Base-by-base conservation (phyloP, 2,888 invertebrate species). In the Eueremaeus valkanovi region DNA sequence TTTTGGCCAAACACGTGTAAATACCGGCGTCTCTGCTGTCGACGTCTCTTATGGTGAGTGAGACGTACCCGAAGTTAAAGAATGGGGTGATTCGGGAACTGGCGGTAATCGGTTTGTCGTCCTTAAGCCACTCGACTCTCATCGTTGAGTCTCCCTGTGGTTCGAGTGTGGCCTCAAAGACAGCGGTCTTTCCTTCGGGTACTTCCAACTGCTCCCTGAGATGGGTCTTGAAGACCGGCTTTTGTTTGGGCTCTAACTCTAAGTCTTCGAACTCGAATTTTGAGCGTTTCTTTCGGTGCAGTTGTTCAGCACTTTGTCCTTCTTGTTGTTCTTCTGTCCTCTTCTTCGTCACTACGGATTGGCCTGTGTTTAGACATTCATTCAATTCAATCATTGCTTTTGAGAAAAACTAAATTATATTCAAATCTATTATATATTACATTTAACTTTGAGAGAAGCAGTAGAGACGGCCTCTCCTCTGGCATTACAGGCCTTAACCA, bases 51-150 rank as follows among this genome's bases (percentile, higher is more conserved):
- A 98, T 93, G 21, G 95, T 93, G 77, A 99, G 85, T 11, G 96
- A 93, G 73, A 97, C 95, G 83, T 95, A 95, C 79, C 94, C 94
- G 83, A 95, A 95, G 84, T 95, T 95, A 84, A 93, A 94, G 87
- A 93, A 93, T 73, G 92, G 91, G 72, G 94, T 93, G 78, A 92
- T 94, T 84, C 95, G 89, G 58, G 95, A 94, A 85, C 87, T 87
- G 87, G 95, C 94, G 86, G 94, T 95, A 82, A 99, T 92, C 33
- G 95, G 90, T 84, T 90, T 89, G 80, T 95, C 96, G 88, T 88
- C 84, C 77, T 84, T 84, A 78, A 84, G 84, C 94, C 94, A 94
- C 85, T 95, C 93, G 82, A 93, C 92, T 86, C 91, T 90, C 93
- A 95, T 93, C 66, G 91, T 92, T 75, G 94, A 92, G 83, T 95